Conservation (phyloP, 2,888 invertebrate species). For the Eudasyphora cyanicolor region DNA sequence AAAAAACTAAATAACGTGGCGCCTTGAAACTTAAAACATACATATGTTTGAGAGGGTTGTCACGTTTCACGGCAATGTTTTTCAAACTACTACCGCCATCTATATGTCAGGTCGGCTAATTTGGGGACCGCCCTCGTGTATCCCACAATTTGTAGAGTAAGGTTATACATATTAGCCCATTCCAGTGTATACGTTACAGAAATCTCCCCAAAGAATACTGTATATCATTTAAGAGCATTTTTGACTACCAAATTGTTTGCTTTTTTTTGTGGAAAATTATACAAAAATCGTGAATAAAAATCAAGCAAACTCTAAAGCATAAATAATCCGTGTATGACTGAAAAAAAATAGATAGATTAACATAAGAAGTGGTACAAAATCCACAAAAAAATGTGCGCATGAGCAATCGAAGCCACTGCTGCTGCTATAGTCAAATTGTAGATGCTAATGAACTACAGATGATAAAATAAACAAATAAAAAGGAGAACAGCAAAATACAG, state of each 20-base stretch:
- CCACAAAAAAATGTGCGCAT: constrained; percentile 13
- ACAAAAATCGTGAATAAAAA: neutral
- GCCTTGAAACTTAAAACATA: too few species aligned
- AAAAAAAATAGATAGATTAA: constrained; percentile 40
- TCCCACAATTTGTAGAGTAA: too few species aligned
- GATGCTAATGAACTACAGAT: constrained; percentile 61
- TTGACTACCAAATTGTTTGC: constrained; percentile 1
- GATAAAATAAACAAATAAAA: constrained; percentile 3
- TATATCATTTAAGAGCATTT: neutral
- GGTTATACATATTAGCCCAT: too few species aligned
- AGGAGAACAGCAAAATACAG: neutral
- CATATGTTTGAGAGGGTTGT: too few species aligned
- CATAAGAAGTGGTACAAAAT: constrained; percentile 61
- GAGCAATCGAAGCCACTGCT: neutral
- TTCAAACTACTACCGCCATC: too few species aligned
- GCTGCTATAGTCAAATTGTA: neutral
- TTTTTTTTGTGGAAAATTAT: neutral
- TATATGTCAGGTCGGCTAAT: too few species aligned
- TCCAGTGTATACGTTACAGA: too few species aligned
- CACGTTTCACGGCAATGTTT: too few species aligned
- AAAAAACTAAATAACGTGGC: too few species aligned
- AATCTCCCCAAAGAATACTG: neutral
- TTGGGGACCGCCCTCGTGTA: too few species aligned
- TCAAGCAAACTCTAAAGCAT: constrained; percentile 12
- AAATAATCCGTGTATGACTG: constrained; percentile 26